phyloP scores from a whole-genome alignment of 1,140 invertebrate species.

The Hermetia illucens region DNA sequence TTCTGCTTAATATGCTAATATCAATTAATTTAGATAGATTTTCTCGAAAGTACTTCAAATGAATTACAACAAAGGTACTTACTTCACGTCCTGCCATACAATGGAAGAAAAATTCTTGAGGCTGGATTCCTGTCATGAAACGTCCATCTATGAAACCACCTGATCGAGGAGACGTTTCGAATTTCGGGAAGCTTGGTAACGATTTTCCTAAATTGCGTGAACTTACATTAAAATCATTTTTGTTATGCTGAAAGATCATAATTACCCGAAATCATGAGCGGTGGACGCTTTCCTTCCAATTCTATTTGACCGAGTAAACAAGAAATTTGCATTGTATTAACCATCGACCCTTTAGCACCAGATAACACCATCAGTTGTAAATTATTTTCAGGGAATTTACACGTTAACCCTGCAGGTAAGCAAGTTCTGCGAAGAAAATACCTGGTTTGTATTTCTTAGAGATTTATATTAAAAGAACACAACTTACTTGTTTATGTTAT shows the following conservation, averaged over 20 bases:
- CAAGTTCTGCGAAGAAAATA: slow-evolving; percentile 37
- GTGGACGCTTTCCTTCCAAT: slow-evolving; percentile 92
- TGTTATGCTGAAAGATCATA: neutral
- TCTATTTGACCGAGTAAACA: slow-evolving; percentile 95
- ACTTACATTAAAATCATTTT: neutral
- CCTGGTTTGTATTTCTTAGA: neutral
- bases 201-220: slow-evolving; percentile 36
- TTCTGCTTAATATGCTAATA: neutral
- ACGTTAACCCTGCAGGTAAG: slow-evolving; percentile 65
- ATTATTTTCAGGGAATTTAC: slow-evolving; percentile 88
- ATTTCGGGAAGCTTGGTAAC: slow-evolving; percentile 83
- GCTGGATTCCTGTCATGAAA: slow-evolving; percentile 94
- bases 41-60: slow-evolving; percentile 4
- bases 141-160: slow-evolving; percentile 93
- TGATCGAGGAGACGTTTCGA: slow-evolving; percentile 79
- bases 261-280: slow-evolving; percentile 78
- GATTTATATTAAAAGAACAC: neutral
- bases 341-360: slow-evolving; percentile 93
- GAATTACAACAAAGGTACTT: slow-evolving; percentile 8
- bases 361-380: slow-evolving; percentile 96
- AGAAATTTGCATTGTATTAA: slow-evolving; percentile 96
- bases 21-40: neutral
- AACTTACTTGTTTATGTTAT: slow-evolving; percentile 69
- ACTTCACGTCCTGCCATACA: slow-evolving; percentile 98
- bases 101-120: slow-evolving; percentile 98